Percentiles rank a stretch among this genome's conserved stretches.
Evolutionary conservation across 1,140 invertebrate genomes (phyloP).

Genomic region (Panagrolaimus sp.): DNA sequence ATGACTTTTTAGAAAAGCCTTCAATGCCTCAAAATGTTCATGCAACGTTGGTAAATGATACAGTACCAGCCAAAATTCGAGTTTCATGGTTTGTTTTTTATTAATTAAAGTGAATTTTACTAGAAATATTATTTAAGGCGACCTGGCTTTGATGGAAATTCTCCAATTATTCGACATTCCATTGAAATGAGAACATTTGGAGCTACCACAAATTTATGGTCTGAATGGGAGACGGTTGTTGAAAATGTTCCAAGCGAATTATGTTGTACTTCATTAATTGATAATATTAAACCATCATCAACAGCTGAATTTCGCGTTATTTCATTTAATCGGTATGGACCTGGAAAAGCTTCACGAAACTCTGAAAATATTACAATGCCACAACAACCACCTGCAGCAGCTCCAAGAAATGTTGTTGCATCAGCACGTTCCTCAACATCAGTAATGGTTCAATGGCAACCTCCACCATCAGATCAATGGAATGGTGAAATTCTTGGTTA

Average conservation of each 20-base stretch:
- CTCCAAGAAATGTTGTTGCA: constrained; percentile 65
- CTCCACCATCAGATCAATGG: constrained; percentile 79
- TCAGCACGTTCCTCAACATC: constrained; percentile 73
- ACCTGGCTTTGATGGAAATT: constrained; percentile 91
- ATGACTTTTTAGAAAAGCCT: constrained; percentile 70
- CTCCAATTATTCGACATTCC: constrained; percentile 83
- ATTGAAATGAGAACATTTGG: constrained; percentile 77
- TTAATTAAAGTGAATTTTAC: too few relatives aligned
- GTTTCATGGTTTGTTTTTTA: constrained; percentile 69
- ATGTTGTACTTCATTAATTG: constrained; percentile 71
- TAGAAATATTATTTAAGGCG: constrained; percentile 57
- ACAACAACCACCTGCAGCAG: constrained; percentile 55
- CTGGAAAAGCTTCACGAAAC: constrained; percentile 78
- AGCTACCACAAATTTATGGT: constrained; percentile 41
- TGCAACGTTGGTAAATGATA: constrained; percentile 65
- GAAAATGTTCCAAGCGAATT: constrained; percentile 72
- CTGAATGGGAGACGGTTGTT: constrained; percentile 74
- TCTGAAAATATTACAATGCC: constrained; percentile 77
- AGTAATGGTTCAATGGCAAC: constrained; percentile 95
- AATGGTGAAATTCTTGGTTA: constrained; percentile 92
- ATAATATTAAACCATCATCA: constrained; percentile 81
- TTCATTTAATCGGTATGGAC: constrained; percentile 81
- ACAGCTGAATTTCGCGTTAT: constrained; percentile 91
- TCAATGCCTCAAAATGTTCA: constrained; percentile 79
- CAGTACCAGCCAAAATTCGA: constrained; percentile 67